Conservation (phyloP, 30 jellyfish, hydroid and myxozoan genomes). For the Aurelia sp. region DNA sequence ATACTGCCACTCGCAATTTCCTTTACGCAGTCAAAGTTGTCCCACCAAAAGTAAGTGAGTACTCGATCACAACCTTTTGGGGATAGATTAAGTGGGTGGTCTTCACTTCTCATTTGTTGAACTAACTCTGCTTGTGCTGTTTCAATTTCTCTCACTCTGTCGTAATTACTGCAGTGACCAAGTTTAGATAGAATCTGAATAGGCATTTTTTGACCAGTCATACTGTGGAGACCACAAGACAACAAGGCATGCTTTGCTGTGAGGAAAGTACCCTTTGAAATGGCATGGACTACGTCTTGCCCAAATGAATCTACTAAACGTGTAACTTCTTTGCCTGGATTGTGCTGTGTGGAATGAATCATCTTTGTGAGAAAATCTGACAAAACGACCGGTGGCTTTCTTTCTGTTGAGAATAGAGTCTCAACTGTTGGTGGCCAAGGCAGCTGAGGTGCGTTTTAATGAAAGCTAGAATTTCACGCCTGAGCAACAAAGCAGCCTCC, state of each 20-base stretch:
- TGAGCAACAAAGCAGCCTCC: slow-evolving; percentile 39
- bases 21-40: too few relatives aligned
- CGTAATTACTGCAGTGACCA: too few relatives aligned
- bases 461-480: slow-evolving; percentile 26
- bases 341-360: slow-evolving; percentile 7
- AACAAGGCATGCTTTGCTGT: slow-evolving; percentile 8
- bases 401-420: slow-evolving; percentile 3
- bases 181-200: too few relatives aligned
- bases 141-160: too few relatives aligned
- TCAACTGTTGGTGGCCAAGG: slow-evolving; percentile 48
- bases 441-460: not conserved
- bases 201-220: too few relatives aligned
- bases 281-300: slow-evolving; percentile 5
- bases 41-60: too few relatives aligned
- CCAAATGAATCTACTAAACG: slow-evolving; percentile 2
- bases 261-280: slow-evolving; percentile 1
- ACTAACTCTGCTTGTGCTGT: too few relatives aligned
- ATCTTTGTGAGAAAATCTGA: slow-evolving; percentile 1
- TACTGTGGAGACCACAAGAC: slow-evolving; percentile 4
- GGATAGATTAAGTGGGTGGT: too few relatives aligned
- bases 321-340: not conserved
- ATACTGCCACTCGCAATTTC: too few relatives aligned
- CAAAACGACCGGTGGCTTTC: slow-evolving; percentile 22
- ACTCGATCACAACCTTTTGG: too few relatives aligned
- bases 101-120: too few relatives aligned